Percentiles rank a stretch among this genome's conserved stretches.
Evolutionary conservation across 2,797 vertebrate genomes (phyloP).

Genomic region (Coilia nasus): DNA sequence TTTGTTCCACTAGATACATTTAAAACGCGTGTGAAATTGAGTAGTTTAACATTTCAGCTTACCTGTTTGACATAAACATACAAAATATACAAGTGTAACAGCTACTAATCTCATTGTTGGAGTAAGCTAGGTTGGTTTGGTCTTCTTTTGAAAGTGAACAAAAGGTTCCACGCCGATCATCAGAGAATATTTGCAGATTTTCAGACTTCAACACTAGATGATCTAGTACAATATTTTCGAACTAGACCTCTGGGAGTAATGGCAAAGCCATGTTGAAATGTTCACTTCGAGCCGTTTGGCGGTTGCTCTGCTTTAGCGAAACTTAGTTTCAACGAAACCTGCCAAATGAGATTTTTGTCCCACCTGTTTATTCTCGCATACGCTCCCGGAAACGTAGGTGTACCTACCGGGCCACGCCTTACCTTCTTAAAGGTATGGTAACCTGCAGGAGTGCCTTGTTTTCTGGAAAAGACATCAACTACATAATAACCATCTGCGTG

Average conservation of each 20-base stretch:
- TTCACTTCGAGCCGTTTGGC: not conserved
- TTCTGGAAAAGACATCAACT: not conserved
- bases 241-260: not conserved
- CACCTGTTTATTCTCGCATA: conserved; percentile 57
- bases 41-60: not conserved
- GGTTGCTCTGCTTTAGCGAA: not conserved
- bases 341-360: not conserved
- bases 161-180: not conserved
- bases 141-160: conserved; percentile 9
- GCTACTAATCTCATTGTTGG: conserved; percentile 3
- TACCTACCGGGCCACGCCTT: conserved; percentile 62
- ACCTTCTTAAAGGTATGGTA: conserved; percentile 69
- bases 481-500: too few species aligned
- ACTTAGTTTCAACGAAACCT: conserved; percentile 2
- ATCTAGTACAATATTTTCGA: not conserved
- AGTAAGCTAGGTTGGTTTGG: not conserved
- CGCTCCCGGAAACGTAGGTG: conserved; percentile 59
- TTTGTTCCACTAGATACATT: not conserved
- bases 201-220: not conserved
- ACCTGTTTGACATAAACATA: conserved; percentile 4
- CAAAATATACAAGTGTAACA: not conserved
- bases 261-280: not conserved
- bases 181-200: not conserved
- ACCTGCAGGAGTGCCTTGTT: not conserved
- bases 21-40: not conserved